Evolutionary conservation across 2,888 invertebrate species (phyloP), one percentile per base, ranked within the genome.

Genomic region (Hylaea fasciaria): DNA sequence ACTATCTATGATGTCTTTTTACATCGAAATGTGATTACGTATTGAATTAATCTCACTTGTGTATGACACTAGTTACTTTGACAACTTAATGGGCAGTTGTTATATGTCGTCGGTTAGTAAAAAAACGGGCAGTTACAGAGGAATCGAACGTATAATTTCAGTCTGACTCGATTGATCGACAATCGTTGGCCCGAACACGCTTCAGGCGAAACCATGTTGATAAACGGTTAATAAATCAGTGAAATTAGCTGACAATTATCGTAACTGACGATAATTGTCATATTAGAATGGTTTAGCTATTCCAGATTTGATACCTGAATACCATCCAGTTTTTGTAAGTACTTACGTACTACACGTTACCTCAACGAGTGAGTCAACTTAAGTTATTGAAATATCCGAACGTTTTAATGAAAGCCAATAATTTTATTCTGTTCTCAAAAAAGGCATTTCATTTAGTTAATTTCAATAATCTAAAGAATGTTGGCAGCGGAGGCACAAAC

Each of bases 131-230:
- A 73, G 79, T 82, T 78, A 81, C 80, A 79, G 81, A 82, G 84
- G 74, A 83, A 32, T 76, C 73, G 67, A 85, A 83, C 86, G 65
- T 86, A 77, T 87, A 88, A 89, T 90, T 88, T 86, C 59, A 76
- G 72, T 73, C 70, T 66, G n/a, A 44, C 40, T 78, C 74, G 77
- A 80, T 80, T 77, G 78, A 78, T 77, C 81, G 80, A 80, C 81
- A 83, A 80, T 79, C 75, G 72, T 72, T 78, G 76, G 74, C 78
- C 74, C 74, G 75, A 76, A 72, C 74, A 71, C 69, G 83, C 82
- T 78, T 66, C 72, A 52, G 74, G 83, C 81, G 66, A 77, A 73
- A 78, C 71, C 71, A 73, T 73, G 77, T 78, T 73, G 79, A 83
- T 82, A 76, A 80, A 74, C 75, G 78, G 76, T 69, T 77, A 68